Evolutionary conservation across 2,888 invertebrate genomes (phyloP), one percentile per base, ranked within the genome.

Genomic region (Tholera decimalis): DNA sequence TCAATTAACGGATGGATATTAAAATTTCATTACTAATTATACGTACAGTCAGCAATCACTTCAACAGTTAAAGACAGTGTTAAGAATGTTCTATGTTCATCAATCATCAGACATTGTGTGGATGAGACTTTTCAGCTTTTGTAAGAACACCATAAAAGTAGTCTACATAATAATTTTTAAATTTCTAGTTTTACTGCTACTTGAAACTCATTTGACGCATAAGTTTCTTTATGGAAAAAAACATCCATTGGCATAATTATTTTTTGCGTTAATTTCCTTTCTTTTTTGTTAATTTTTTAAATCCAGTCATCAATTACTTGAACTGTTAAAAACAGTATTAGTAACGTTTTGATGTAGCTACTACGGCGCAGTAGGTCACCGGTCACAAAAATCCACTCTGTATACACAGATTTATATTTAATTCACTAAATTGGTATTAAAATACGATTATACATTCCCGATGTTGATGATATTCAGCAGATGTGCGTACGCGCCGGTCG

Each of bases 401-500:
- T 56, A 49, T 33, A 9, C 7, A 13, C 20, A 33, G 4, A 33
- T 13, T 49, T 33, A 20, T 20, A 20, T 50, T 37, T 44, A 37
- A 55, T 58, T 68, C 24, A 50, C 13, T 46, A 47, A 49, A 76
- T 73, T 41, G 49, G 44, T 20, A 47, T 71, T 71, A 54, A 49
- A 43, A 46, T 41, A 47, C 62, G 59, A 77, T 70, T 67, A 67
- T n/a, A n/a, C n/a, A n/a, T n/a, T n/a, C n/a, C 24, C 43, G 43
- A 69, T 72, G 43, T 53, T 41, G 24, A 68, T 49, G 63, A 69
- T 64, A 37, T 60, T 49, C 7, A 63, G 37, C 64, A 79, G 81
- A 73, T 68, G 67, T 79, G 62, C 77, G 77, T 63, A 49, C 58
- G 67, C 57, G 61, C 64, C 44, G 43, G 62, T 39, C n/a, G n/a